Conservation (phyloP, 2,888 invertebrate species). For the Acrocera orbiculus region DNA sequence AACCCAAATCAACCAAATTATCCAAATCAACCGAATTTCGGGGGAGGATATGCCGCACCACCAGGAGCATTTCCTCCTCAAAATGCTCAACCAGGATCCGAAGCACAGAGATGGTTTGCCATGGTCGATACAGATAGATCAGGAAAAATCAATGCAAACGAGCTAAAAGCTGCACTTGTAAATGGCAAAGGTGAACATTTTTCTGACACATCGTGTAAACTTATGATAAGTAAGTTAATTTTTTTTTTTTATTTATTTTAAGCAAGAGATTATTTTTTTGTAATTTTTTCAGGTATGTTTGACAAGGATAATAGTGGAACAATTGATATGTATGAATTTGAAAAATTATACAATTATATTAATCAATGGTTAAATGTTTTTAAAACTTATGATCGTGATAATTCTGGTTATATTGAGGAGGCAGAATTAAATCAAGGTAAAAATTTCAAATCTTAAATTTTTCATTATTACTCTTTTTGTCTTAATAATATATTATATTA, state of each 20-base stretch:
- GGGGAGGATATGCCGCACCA: slow-evolving; percentile 22
- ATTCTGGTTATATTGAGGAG: slow-evolving; percentile 70
- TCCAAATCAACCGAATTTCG: no score
- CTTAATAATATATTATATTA: slow-evolving; percentile 9
- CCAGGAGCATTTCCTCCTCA: slow-evolving; percentile 30
- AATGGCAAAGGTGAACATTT: slow-evolving; percentile 74
- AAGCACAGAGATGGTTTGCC: slow-evolving; percentile 67
- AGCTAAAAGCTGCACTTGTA: slow-evolving; percentile 62
- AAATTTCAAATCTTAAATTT: not conserved
- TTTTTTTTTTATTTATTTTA: not conserved
- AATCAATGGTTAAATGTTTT: slow-evolving; percentile 80
- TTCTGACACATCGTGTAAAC: slow-evolving; percentile 62
- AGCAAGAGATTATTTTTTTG: slow-evolving; percentile 5
- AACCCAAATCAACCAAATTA: no score
- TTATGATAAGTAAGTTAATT: slow-evolving; percentile 49
- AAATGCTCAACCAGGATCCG: slow-evolving; percentile 43
- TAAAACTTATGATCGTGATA: slow-evolving; percentile 68
- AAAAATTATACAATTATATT: slow-evolving; percentile 69
- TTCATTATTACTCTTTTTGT: not conserved
- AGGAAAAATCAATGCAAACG: slow-evolving; percentile 58
- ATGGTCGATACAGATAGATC: slow-evolving; percentile 71
- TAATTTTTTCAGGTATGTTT: slow-evolving; percentile 54
- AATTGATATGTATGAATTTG: slow-evolving; percentile 69
- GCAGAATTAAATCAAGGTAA: slow-evolving; percentile 56
- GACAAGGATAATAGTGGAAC: slow-evolving; percentile 70